Base-by-base conservation (phyloP, 1,140 invertebrate genomes). In the Stegodyphus mimosarum region DNA sequence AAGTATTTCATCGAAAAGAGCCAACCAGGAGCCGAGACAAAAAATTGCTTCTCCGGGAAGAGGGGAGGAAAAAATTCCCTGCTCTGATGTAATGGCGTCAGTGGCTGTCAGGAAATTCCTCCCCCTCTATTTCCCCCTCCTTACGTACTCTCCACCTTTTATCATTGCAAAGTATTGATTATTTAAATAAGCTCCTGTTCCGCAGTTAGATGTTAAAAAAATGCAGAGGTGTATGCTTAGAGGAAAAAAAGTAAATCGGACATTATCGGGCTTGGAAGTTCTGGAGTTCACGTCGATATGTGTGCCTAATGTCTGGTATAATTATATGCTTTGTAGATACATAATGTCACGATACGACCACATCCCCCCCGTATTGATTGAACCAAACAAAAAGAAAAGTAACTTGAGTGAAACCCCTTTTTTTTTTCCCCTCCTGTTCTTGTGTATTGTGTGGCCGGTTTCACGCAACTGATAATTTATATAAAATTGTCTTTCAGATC, bases 181-280 rank as follows among this genome's bases (percentile, higher is more conserved):
- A 84, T 84, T 84, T 75, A 84, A 84, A 84, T 84, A 75, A 84
- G 81, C 81, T 76, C 72, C 71, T 71, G 67, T 71, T 84, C 64
- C 72, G 6, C 10, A 67, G 64, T 18, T 67, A 5, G 13, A n/a
- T 52, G 49, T 15, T 33, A 7, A 73, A 51, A 73, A 73, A 17
- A 73, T 53, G 71, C 48, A 15, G 71, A 71, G 33, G 50, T 6
- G 71, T 7, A 64, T 52, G 52, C n/a, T 15, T 64, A 50, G 18
- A 50, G 33, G 18, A 13, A 67, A 71, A 33, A 60, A 80, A 80
- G 53, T 48, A 18, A 49, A 50, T 49, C 64, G n/a, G 11, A 53
- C 66, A 78, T 78, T 78, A 69, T 69, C 76, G 63, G 49, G 60
- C 15, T 67, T 69, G 7, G 11, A 73, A 66, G 55, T 67, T 66